Base-by-base conservation (phyloP, 2,888 invertebrate genomes). In the Synanthedon tipuliformis region DNA sequence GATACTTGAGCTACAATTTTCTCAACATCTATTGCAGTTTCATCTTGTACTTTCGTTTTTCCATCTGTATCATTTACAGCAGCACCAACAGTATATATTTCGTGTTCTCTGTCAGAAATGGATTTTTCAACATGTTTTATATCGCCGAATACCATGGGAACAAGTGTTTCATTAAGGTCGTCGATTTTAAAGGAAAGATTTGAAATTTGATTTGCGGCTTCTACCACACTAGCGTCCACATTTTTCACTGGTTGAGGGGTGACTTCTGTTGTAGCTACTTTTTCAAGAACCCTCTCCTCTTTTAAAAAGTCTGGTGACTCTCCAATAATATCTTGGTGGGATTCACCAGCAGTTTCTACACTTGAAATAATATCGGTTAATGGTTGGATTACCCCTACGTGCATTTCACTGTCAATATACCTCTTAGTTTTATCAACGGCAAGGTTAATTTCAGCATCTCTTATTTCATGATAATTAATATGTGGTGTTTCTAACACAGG, bases 381-480 rank as follows among this genome's bases (percentile, higher is more conserved):
- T 10, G 34, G 34, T 34, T 34, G 34, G 34, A 34, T 27, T 27
- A 8, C 27, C 7, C 27, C 27, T 27, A 27, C 10, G 34, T 34
- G 7, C 10, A 34, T 34, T 34, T 34, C 34, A 34, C 34, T 34
- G 3, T 12, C 45, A 45, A 13, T 11, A 23, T 18, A 8, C 12
- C 15, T 55, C 11, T 50, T 48, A 41, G 55, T 50, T 3, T 40
- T 45, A 16, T 54, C 11, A 45, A 55, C 40, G 18, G 60, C 62
- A 41, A 59, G 56, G 48, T 54, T 50, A 5, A 54, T 53, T 54
- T 68, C 66, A 41, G 73, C 75, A 58, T 79, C 78, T 51, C 59
- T 61, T 56, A 77, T 64, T 64, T 75, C 75, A 16, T 73, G 62
- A 56, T 80, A 76, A 55, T 56, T 71, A 34, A 71, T 62, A 41